Percentiles rank a stretch among this genome's conserved stretches.
These are phyloP conservation scores for Bombus cullumanus DNA, from an alignment of 1,140 invertebrate genomes.

Conservation along the genomic window DNA sequence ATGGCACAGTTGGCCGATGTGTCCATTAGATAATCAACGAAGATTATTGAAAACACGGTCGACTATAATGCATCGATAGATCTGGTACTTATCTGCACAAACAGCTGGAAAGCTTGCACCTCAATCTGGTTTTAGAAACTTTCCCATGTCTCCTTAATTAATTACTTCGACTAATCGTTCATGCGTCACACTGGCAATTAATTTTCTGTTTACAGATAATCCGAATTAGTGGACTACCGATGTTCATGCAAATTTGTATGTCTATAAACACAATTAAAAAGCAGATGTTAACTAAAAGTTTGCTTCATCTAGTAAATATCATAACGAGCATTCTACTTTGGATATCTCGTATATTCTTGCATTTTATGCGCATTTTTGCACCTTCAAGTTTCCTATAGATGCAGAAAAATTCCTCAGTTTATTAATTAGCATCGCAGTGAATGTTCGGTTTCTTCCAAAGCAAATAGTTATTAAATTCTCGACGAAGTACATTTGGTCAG, in stretches of 20 bases:
- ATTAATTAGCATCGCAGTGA: background rate
- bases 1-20: slow-evolving; percentile 66
- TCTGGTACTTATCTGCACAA: slow-evolving; percentile 35
- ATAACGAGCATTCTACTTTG: too few relatives aligned
- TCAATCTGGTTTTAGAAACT: background rate
- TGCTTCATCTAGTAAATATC: too few relatives aligned
- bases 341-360: too few relatives aligned
- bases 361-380: too few relatives aligned
- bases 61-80: slow-evolving; percentile 55
- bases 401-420: background rate
- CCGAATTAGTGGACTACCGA: background rate
- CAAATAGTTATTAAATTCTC: background rate
- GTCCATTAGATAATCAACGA: slow-evolving; percentile 74
- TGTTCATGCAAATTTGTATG: background rate
- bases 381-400: too few relatives aligned
- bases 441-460: background rate
- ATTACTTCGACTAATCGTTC: background rate
- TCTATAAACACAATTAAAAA: background rate
- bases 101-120: background rate
- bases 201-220: background rate
- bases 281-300: background rate
- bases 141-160: background rate
- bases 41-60: slow-evolving; percentile 68
- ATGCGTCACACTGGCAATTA: too few relatives aligned
- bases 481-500: background rate